Evolutionary conservation across 2,888 invertebrate species (phyloP), one percentile per base, ranked within the genome.

Genomic region (Neria commutata): DNA sequence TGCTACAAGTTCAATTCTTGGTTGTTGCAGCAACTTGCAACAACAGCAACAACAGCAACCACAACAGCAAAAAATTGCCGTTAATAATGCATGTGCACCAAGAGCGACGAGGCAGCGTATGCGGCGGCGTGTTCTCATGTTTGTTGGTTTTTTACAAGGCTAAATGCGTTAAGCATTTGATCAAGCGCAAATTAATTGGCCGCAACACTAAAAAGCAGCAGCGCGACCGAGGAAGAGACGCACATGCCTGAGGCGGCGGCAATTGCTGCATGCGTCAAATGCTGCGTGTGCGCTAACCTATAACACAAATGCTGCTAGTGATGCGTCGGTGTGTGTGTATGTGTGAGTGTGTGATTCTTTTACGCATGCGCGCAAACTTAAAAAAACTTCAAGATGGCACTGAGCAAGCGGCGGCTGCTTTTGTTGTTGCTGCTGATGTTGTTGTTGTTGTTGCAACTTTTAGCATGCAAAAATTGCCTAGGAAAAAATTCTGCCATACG

Each of bases 141-240:
- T 70, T 72, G 72, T 73, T 73, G 72, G 72, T 73, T 72, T n/a
- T 72, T 66, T 71, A 65, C 72, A 74, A 65, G 74, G 74, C 72
- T 74, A 72, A 72, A 74, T 72, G 74, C 72, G 72, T 72, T 74
- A 72, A 72, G 68, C 72, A 72, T 74, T 74, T 72, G 72, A 74
- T 72, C 72, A 72, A 71, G 72, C 74, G 74, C 71, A 72, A 74
- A 72, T 72, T 72, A 72, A 72, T 74, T 74, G 72, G 74, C 71
- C 66, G 14, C 42, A 42, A 5, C 19, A 37, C 29, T 29, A 29
- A 29, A 5, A 29, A 11, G 6, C 11, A 29, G 11, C 29, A 29
- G 29, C 29, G 11, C 29, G 29, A 5, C 8, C n/a, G 37, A 37
- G 29, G 29, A 37, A 14, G 14, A n/a, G n/a, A 37, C 37, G 37